phyloP scores from a whole-genome alignment of 2,888 invertebrate species.

The Ctena decussata region DNA sequence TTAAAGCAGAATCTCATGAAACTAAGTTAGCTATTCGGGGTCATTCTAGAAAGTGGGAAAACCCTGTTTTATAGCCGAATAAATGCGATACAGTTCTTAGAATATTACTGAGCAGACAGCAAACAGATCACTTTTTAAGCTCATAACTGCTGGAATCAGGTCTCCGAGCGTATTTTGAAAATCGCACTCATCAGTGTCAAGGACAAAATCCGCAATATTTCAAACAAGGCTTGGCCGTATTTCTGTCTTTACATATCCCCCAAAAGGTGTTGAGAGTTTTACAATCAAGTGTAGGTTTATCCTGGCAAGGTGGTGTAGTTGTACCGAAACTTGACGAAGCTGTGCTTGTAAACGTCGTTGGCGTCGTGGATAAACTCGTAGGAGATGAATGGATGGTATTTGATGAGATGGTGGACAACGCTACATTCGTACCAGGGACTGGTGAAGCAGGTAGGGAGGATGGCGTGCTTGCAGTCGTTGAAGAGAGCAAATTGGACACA shows the following conservation, averaged over 20 bases:
- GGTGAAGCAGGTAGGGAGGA: not conserved
- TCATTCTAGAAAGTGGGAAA: too few relatives aligned
- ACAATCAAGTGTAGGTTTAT: not conserved
- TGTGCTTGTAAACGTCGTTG: not conserved
- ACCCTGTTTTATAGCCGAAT: too few relatives aligned
- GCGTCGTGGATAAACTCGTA: not conserved
- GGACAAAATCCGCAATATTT: slow-evolving; percentile 1
- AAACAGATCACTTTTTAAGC: too few relatives aligned
- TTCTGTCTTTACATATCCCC: not conserved
- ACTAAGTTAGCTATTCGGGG: too few relatives aligned
- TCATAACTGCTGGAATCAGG: too few relatives aligned
- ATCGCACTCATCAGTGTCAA: too few relatives aligned
- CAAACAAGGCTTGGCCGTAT: not conserved
- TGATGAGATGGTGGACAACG: not conserved
- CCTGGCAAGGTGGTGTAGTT: not conserved
- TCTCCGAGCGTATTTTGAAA: too few relatives aligned
- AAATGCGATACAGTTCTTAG: too few relatives aligned
- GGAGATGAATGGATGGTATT: not conserved
- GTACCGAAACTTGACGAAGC: not conserved
- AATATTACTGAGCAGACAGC: too few relatives aligned
- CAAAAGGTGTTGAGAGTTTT: not conserved
- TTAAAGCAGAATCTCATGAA: too few relatives aligned
- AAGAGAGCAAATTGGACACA: not conserved
- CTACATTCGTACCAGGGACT: not conserved
- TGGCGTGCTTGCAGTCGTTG: not conserved